Evolutionary conservation across 1,140 invertebrate genomes (phyloP).

Genomic region (Listronotus oregonensis): DNA sequence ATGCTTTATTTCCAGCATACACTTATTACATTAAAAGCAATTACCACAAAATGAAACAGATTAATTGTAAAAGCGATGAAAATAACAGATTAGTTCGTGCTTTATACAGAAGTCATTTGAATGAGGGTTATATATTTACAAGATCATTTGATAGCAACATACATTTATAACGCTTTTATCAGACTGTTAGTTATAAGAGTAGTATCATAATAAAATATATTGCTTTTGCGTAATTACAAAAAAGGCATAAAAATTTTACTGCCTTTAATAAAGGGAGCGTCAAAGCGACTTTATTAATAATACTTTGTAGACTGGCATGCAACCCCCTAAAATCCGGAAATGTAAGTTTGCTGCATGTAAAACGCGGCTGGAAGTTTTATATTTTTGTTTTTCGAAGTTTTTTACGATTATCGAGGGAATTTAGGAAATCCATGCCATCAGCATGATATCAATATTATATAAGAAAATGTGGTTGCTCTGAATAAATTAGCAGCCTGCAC

Average conservation of each 20-base stretch:
- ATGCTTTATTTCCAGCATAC: conserved; percentile 5
- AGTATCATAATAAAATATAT: conserved; percentile 14
- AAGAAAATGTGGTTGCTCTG: no score
- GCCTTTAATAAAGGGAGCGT: conserved; percentile 19
- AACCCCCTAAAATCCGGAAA: conserved; percentile 10
- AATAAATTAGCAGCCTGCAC: no score
- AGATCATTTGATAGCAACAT: conserved; percentile 6
- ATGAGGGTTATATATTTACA: background rate
- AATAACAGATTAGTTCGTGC: conserved; percentile 16
- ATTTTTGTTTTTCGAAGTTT: conserved; percentile 8
- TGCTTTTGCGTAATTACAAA: conserved; percentile 16
- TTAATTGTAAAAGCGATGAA: conserved; percentile 25
- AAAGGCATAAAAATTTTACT: conserved; percentile 28
- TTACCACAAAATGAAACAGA: conserved; percentile 25
- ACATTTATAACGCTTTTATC: conserved; percentile 23
- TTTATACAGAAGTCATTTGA: conserved; percentile 15
- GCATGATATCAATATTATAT: no score
- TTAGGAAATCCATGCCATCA: background rate
- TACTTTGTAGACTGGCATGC: conserved; percentile 11
- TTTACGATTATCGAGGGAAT: conserved; percentile 9
- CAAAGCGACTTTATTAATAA: conserved; percentile 12
- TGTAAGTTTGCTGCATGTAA: background rate
- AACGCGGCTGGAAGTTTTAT: background rate
- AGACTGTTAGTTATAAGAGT: conserved; percentile 9
- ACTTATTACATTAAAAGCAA: conserved; percentile 16